A percentile compares a stretch with the other conserved stretches of the same genome.
phyloP scores from a whole-genome alignment of 2,888 invertebrate genomes.

The Drosophila neonasuta region DNA sequence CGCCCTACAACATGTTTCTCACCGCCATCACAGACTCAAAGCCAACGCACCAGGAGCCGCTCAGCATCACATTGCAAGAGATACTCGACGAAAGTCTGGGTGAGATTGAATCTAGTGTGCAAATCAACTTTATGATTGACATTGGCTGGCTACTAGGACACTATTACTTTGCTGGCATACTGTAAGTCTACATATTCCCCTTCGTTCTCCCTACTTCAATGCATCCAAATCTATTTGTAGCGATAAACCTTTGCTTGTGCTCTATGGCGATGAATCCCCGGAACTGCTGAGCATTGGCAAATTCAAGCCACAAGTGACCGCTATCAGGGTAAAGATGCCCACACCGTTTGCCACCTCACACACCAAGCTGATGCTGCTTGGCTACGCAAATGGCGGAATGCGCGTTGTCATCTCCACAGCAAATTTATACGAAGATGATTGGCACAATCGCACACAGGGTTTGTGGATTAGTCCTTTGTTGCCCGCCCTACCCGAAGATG shows the following conservation, averaged over 20 bases:
- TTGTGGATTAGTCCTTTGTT: slow-evolving; percentile 95
- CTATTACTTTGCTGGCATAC: slow-evolving; percentile 89
- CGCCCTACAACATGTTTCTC: slow-evolving; percentile 90
- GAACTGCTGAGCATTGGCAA: slow-evolving; percentile 84
- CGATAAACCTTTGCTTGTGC: slow-evolving; percentile 87
- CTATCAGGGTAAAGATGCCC: slow-evolving; percentile 87
- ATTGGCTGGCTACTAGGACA: slow-evolving; percentile 94
- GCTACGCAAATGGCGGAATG: slow-evolving; percentile 91
- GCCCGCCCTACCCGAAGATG: slow-evolving; percentile 84
- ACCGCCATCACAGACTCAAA: slow-evolving; percentile 87
- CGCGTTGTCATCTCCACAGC: slow-evolving; percentile 95
- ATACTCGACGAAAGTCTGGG: slow-evolving; percentile 91
- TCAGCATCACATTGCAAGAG: slow-evolving; percentile 89
- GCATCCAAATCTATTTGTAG: slow-evolving; percentile 80
- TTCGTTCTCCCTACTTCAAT: neutral
- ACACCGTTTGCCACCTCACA: slow-evolving; percentile 94
- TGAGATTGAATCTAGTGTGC: slow-evolving; percentile 88
- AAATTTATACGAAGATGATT: slow-evolving; percentile 94
- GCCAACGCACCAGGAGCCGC: slow-evolving; percentile 86
- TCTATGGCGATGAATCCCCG: slow-evolving; percentile 89
- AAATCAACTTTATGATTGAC: slow-evolving; percentile 97
- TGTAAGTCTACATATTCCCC: slow-evolving; percentile 81
- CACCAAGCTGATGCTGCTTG: slow-evolving; percentile 94
- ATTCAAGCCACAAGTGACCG: slow-evolving; percentile 86
- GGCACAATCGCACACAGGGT: slow-evolving; percentile 97